Conservation (phyloP, 2,797 vertebrate genomes). For the Cuculus canorus region DNA sequence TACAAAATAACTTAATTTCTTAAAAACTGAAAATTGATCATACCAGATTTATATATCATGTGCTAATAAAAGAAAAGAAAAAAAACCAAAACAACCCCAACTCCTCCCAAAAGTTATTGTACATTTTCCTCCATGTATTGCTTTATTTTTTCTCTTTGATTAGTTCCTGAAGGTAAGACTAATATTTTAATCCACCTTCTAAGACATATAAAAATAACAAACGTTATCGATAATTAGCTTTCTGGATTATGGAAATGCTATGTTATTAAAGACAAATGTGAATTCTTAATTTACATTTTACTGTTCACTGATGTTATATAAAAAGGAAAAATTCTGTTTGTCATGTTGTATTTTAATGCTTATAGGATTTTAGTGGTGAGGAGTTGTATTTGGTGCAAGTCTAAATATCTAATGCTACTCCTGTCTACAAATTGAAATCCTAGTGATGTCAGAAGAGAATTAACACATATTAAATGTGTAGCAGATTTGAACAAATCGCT, state of each 20-base stretch:
- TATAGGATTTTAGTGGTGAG: not conserved
- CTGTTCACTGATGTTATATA: not conserved
- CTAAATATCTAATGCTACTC: not conserved
- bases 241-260: not conserved
- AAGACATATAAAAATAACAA: not conserved
- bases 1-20: not conserved
- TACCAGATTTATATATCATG: not conserved
- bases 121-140: not conserved
- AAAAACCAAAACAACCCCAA: too few species aligned
- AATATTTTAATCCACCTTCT: not conserved
- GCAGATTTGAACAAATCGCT: not conserved
- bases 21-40: not conserved
- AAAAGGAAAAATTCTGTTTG: not conserved
- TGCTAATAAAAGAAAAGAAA: not conserved
- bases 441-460: not conserved
- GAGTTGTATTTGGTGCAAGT: not conserved
- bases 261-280: not conserved
- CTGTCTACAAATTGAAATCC: not conserved
- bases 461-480: not conserved
- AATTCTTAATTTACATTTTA: not conserved
- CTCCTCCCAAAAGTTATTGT: not conserved
- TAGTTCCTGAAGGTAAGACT: not conserved
- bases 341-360: not conserved
- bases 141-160: not conserved
- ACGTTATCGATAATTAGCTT: not conserved